These are phyloP conservation scores for Notolabrus celidotus DNA, from an alignment of 2,797 vertebrate genomes.

Conservation along the genomic window DNA sequence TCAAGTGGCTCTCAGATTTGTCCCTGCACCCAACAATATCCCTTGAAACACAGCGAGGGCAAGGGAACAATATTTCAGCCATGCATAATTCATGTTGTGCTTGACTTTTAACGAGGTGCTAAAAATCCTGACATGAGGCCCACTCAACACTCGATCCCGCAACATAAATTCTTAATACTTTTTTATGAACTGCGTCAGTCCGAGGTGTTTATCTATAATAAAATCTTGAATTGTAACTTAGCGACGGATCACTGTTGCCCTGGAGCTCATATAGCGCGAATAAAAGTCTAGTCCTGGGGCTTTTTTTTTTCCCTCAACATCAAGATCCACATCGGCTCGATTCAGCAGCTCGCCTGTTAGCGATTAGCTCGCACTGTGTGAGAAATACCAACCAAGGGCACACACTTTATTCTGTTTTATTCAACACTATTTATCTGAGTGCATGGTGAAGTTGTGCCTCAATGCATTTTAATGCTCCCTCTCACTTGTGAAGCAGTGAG, in stretches of 20 bases:
- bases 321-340: slow-evolving; percentile 33
- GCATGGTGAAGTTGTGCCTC: slow-evolving; percentile 42
- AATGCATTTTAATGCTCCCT: slow-evolving; percentile 41
- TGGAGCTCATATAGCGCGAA: slow-evolving; percentile 40
- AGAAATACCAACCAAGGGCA: slow-evolving; percentile 40
- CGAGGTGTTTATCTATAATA: slow-evolving; percentile 76
- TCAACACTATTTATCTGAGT: slow-evolving; percentile 43
- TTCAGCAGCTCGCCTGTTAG: slow-evolving; percentile 56
- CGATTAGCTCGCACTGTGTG: slow-evolving; percentile 32
- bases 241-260: slow-evolving; percentile 43
- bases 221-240: slow-evolving; percentile 62
- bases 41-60: slow-evolving; percentile 45
- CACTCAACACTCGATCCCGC: slow-evolving; percentile 62
- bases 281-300: slow-evolving; percentile 33
- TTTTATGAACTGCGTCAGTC: slow-evolving; percentile 73
- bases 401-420: slow-evolving; percentile 41
- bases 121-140: slow-evolving; percentile 76
- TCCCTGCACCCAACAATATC: slow-evolving; percentile 54
- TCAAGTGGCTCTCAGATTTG: slow-evolving; percentile 60
- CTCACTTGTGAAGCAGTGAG: slow-evolving; percentile 24
- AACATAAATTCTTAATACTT: slow-evolving; percentile 76
- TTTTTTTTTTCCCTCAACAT: slow-evolving; percentile 17
- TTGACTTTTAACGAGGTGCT: slow-evolving; percentile 82
- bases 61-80: slow-evolving; percentile 72
- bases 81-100: slow-evolving; percentile 77